Evolutionary conservation across 2,113 vertebrate genomes (phyloP), one percentile per base, ranked within the genome.

Genomic region (Parus major): DNA sequence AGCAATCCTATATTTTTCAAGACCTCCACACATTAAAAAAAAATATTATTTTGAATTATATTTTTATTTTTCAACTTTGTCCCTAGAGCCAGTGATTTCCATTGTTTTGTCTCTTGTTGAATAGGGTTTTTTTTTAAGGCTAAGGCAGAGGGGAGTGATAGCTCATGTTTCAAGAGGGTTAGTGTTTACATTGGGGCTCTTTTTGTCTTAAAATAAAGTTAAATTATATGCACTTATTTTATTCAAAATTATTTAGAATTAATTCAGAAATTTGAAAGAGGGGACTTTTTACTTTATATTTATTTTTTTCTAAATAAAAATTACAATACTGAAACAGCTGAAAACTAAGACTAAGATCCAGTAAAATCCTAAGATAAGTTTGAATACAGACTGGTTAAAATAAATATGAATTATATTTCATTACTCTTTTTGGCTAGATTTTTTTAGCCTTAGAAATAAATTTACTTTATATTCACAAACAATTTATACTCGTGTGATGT

Each of bases 381-480:
- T 71, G 29, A 84, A 75, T 56, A 60, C 7, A 73, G 4, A n/a
- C 11, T 59, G 4, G 5, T 42, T 72, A 82, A 93, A 66, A 76
- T 55, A 79, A 68, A 71, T 56, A 64, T 23, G 1, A 80, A 86
- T 73, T 59, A 33, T 70, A 76, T 86, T 77, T 80, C 23, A 68
- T 80, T 63, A 11, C 13, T 65, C 33, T 66, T 83, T 88, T 73
- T 68, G 44, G 8, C 18, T 76, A 20, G 0, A 0, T 17, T 76
- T 95, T 86, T 90, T 66, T 52, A 68, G 35, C 9, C 56, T 82
- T 35, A 55, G 42, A 72, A 50, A 91, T 77, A 91, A 80, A 96
- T 82, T 61, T 82, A 65, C 63, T 82, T 91, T 63, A 77, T 70
- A 85, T 70, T 91, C 79, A 76, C 50, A 92, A 93, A 88, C 53